Evolutionary conservation across 2,888 invertebrate genomes (phyloP).

Genomic region (Dryocosmus kuriphilus): DNA sequence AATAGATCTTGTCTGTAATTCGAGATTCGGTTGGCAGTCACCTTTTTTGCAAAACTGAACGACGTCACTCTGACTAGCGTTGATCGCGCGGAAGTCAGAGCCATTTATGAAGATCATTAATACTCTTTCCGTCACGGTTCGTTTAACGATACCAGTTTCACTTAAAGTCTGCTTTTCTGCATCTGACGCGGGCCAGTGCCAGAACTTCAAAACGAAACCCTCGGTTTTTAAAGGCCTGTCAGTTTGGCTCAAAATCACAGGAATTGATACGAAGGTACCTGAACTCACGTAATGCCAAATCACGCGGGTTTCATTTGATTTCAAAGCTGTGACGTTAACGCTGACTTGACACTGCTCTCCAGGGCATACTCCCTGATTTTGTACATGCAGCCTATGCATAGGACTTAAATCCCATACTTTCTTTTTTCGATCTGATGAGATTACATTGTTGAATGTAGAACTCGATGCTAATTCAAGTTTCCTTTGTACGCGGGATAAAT

Average conservation of each 20-base stretch:
- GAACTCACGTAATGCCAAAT: constrained; percentile 83
- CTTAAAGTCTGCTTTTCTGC: constrained; percentile 62
- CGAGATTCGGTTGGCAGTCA: constrained; percentile 86
- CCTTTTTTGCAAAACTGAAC: constrained; percentile 83
- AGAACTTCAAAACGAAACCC: constrained; percentile 90
- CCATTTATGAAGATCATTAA: constrained; percentile 89
- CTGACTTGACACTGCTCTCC: constrained; percentile 82
- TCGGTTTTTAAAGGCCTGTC: constrained; percentile 80
- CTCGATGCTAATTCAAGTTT: neutral
- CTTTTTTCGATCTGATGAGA: constrained; percentile 35
- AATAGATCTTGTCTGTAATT: constrained; percentile 85
- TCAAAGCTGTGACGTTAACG: constrained; percentile 77
- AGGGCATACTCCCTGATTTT: constrained; percentile 86
- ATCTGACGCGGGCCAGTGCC: constrained; percentile 84
- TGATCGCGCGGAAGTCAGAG: constrained; percentile 85
- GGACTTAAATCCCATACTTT: constrained; percentile 64
- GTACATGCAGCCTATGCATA: constrained; percentile 80
- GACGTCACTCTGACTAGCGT: constrained; percentile 88
- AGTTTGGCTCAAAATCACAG: constrained; percentile 81
- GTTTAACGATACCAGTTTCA: constrained; percentile 55
- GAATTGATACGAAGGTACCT: constrained; percentile 86
- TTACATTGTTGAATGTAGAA: neutral
- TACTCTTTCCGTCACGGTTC: constrained; percentile 83
- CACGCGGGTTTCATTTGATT: constrained; percentile 79
- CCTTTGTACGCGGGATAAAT: constrained; percentile 4